Evolutionary conservation across 2,113 vertebrate genomes (phyloP), one percentile per base, ranked within the genome.

Genomic region (Trinectes maculatus): DNA sequence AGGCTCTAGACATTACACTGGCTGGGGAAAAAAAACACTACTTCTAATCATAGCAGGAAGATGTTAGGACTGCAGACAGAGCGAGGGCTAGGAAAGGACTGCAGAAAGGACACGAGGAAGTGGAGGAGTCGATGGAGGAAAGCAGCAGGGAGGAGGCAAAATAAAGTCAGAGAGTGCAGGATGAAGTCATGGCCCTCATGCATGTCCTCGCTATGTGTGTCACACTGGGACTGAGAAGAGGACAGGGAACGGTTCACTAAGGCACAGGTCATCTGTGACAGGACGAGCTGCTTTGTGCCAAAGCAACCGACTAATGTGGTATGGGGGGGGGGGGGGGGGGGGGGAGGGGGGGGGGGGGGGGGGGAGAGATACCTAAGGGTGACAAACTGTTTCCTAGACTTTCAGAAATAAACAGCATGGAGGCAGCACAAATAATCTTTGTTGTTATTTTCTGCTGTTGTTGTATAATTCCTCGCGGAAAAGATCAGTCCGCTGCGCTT

Each of bases 1-100:
- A 85, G 84, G 89, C 87, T 88, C 80, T 65, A 88, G 84, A 90
- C 85, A 85, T 86, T 85, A 89, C 83, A 89, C 82, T 74, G 79
- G 75, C 78, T 74, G 76, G 67, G 60, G 59, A 58, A 65, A 66
- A 46, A 21, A 54, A 54, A 54, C 59, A 74, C 76, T 63, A 60
- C 39, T 40, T 71, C 86, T 85, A 86, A 92, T 91, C 92, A 86
- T 83, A 82, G 70, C 67, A 53, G 74, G 52, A 72, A 77, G 86
- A 91, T 83, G 88, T 80, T 74, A 77, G 66, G 81, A 79, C 73
- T 65, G 66, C 60, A 80, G 75, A 84, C 43, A 51, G 71, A 85
- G 53, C 13, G n/a, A 63, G 55, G 61, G 39, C 52, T 13, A 56
- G 55, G 51, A 40, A 75, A 28, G 61, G 36, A 19, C 47, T 66